Percentiles rank a stretch among this genome's conserved stretches.
These are phyloP conservation scores for Allobates femoralis DNA, from an alignment of 2,797 vertebrate species.

Conservation along the genomic window DNA sequence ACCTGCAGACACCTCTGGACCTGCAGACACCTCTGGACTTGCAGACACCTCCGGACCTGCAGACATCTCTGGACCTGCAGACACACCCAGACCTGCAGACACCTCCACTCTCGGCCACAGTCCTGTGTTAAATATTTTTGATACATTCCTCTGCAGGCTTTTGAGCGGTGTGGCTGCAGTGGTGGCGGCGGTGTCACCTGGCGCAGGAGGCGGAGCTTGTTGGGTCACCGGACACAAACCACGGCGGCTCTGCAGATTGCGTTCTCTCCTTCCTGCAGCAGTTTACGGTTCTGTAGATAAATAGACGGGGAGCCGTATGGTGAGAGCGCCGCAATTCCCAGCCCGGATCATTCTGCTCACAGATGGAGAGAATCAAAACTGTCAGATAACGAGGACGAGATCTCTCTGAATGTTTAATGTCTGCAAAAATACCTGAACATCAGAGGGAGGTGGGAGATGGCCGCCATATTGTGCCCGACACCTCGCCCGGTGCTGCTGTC, in stretches of 20 bases:
- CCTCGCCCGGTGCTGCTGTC: neutral
- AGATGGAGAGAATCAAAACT: neutral
- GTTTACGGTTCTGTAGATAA: neutral
- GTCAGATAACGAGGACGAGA: neutral
- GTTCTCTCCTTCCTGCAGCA: neutral
- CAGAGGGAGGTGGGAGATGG: neutral
- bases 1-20: too few relatives aligned
- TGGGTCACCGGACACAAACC: neutral
- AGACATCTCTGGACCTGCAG: too few relatives aligned
- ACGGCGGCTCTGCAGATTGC: neutral
- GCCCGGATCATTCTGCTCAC: neutral
- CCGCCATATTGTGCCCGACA: slow-evolving; percentile 15
- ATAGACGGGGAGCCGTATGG: neutral
- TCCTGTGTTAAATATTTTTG: too few relatives aligned
- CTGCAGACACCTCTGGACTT: too few relatives aligned
- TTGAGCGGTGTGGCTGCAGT: too few relatives aligned
- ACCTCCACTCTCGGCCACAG: too few relatives aligned
- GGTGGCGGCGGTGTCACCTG: neutral
- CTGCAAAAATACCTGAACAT: slow-evolving; percentile 14
- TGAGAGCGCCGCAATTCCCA: neutral
- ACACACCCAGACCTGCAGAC: too few relatives aligned
- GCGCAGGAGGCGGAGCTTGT: neutral
- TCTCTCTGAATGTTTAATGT: slow-evolving; percentile 1
- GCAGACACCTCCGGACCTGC: too few relatives aligned
- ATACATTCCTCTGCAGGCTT: too few relatives aligned